phyloP scores from a whole-genome alignment of 2,113 vertebrate species.

The Oriolus oriolus region DNA sequence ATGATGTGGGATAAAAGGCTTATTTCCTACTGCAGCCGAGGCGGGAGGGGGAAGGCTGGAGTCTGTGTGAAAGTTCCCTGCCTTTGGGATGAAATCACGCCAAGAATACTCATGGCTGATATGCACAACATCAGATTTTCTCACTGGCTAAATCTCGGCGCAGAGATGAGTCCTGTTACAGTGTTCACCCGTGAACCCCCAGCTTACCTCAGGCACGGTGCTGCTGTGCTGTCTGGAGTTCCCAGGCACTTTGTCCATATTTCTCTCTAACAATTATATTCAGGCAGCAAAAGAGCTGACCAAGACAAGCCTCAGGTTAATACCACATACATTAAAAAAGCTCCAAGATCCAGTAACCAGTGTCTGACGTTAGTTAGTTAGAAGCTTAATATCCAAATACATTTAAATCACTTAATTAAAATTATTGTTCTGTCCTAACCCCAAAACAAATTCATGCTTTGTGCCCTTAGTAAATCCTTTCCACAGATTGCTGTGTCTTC shows the following conservation, averaged over 20 bases:
- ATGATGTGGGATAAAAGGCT: conserved; percentile 39
- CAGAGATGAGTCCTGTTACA: neutral
- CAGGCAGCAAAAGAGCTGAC: neutral
- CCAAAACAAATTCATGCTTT: neutral
- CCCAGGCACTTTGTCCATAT: neutral
- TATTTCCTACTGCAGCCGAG: neutral
- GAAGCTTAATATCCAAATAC: neutral
- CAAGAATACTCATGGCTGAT: neutral
- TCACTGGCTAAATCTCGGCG: neutral
- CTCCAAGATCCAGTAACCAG: neutral
- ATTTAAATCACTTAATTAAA: neutral
- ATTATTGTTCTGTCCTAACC: neutral
- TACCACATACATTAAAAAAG: neutral
- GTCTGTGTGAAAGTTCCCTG: neutral
- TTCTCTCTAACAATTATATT: neutral
- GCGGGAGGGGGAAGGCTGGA: neutral
- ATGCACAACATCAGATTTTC: neutral
- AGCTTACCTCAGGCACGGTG: neutral
- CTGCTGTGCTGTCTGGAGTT: neutral
- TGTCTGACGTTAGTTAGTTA: rapidly evolving
- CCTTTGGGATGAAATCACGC: neutral
- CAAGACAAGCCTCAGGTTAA: neutral
- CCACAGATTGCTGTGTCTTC: neutral
- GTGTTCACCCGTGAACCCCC: neutral
- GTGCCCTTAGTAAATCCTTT: neutral